These are phyloP conservation scores for Grapholita molesta DNA, from an alignment of 1,140 invertebrate genomes.

Conservation along the genomic window DNA sequence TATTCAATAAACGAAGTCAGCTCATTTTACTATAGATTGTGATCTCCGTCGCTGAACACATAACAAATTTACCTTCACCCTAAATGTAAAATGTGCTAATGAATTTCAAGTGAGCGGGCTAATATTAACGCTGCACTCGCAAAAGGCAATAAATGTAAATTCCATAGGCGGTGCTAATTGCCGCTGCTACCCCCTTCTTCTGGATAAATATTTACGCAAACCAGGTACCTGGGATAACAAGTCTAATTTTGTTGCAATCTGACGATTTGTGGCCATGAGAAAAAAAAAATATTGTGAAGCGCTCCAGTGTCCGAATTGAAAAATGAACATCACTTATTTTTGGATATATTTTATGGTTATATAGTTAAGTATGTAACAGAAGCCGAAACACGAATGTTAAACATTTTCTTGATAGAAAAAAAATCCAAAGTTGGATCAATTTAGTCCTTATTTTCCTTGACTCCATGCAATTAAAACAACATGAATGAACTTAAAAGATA, in stretches of 20 bases:
- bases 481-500: no score
- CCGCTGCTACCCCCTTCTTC: slow-evolving; percentile 29
- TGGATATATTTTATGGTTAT: no score
- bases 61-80: slow-evolving; percentile 7
- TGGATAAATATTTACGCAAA: slow-evolving; percentile 41
- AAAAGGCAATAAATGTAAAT: slow-evolving; percentile 43
- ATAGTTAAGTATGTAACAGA: no score
- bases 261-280: neutral
- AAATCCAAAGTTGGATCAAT: no score
- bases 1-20: neutral
- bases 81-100: slow-evolving; percentile 32
- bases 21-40: neutral
- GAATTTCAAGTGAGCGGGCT: slow-evolving; percentile 39
- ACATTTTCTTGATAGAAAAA: no score
- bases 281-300: slow-evolving; percentile 7
- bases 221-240: slow-evolving; percentile 35
- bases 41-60: neutral
- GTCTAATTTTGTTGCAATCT: slow-evolving; percentile 39
- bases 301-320: no score
- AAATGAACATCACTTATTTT: no score
- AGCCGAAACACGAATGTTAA: no score
- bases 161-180: slow-evolving; percentile 42
- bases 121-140: slow-evolving; percentile 45
- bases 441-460: no score
- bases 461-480: no score